phyloP scores from a whole-genome alignment of 2,113 vertebrate species.

The Sinocyclocheilus anshuiensis region DNA sequence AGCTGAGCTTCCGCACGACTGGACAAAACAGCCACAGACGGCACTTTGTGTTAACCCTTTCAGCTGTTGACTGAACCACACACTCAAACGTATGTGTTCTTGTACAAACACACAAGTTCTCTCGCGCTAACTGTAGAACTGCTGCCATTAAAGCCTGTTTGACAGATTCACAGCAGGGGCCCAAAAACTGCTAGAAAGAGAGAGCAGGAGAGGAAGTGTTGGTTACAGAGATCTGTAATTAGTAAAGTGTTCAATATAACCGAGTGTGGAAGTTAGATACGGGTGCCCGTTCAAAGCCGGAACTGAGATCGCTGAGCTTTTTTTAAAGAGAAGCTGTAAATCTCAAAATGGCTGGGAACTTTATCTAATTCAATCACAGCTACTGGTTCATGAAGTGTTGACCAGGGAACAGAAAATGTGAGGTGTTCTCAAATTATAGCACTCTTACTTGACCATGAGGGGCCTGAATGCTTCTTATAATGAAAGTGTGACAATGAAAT shows the following conservation, averaged over 20 bases:
- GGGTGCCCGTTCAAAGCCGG: constrained; percentile 41
- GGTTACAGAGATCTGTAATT: constrained; percentile 59
- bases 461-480: constrained; percentile 3
- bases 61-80: constrained; percentile 33
- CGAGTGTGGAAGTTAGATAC: constrained; percentile 47
- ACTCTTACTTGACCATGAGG: neutral
- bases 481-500: constrained; percentile 5
- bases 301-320: constrained; percentile 24
- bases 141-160: constrained; percentile 48
- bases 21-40: constrained; percentile 43
- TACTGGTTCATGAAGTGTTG: neutral
- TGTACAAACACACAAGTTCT: constrained; percentile 26
- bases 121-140: constrained; percentile 37
- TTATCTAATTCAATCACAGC: neutral
- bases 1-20: constrained; percentile 50
- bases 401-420: neutral
- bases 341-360: constrained; percentile 11
- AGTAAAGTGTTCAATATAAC: constrained; percentile 45
- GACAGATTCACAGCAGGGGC: constrained; percentile 45
- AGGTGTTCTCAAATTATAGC: constrained; percentile 7
- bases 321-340: constrained; percentile 27
- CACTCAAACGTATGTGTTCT: constrained; percentile 12
- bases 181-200: constrained; percentile 25
- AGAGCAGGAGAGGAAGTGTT: constrained; percentile 7
- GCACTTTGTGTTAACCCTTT: constrained; percentile 49